A percentile compares a stretch with the other conserved stretches of the same genome.
Evolutionary conservation across 1,140 invertebrate species (phyloP).

Genomic region (Rhagoletis pomonella): DNA sequence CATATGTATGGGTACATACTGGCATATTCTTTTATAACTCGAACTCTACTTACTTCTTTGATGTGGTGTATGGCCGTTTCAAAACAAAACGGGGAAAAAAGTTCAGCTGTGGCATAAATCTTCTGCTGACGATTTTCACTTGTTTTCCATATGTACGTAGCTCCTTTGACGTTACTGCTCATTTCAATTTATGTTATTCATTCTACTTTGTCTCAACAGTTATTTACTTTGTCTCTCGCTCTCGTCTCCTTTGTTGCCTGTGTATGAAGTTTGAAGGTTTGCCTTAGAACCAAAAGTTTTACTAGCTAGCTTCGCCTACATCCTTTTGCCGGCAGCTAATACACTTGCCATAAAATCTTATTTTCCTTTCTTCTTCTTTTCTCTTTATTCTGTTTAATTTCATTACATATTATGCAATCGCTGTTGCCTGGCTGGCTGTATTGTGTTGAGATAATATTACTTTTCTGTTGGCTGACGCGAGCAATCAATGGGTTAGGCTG

Average conservation of each 20-base stretch:
- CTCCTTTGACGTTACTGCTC: background rate
- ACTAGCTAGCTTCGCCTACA: background rate
- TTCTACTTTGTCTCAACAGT: background rate
- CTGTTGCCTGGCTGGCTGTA: background rate
- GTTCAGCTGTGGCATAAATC: conserved; percentile 16
- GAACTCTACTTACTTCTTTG: background rate
- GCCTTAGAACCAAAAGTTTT: too few species aligned
- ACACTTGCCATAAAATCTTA: background rate
- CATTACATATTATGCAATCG: background rate
- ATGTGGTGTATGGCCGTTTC: background rate
- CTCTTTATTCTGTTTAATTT: background rate
- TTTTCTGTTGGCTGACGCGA: background rate
- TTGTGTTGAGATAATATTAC: background rate
- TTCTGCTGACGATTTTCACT: background rate
- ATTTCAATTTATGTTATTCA: background rate
- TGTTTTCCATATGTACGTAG: background rate
- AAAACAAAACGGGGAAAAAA: background rate
- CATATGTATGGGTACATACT: background rate
- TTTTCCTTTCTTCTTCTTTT: background rate
- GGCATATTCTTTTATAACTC: background rate
- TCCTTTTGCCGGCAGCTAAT: background rate
- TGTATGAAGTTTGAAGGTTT: background rate
- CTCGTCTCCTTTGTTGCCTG: background rate
- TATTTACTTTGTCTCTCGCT: background rate
- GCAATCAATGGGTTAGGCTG: background rate